Evolutionary conservation across 1,140 invertebrate genomes (phyloP).

Genomic region (Procambarus virginalis): DNA sequence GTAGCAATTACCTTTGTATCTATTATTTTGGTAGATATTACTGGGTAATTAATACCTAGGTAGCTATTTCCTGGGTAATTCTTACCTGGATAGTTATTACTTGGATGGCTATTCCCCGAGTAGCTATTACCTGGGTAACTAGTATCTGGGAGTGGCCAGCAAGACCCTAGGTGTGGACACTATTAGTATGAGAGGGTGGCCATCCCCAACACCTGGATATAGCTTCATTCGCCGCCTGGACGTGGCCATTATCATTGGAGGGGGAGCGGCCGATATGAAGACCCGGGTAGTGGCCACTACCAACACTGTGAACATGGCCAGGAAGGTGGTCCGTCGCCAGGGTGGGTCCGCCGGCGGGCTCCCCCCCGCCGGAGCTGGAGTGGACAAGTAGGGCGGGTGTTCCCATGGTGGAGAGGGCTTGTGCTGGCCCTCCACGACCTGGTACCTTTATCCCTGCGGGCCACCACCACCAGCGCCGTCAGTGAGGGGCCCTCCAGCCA

Average conservation of each 20-base stretch:
- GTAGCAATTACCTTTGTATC: no score
- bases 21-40: no score
- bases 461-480: constrained; percentile 25
- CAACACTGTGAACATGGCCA: constrained; percentile 10
- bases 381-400: constrained; percentile 10
- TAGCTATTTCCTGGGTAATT: no score
- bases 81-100: neutral
- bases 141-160: neutral
- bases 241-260: neutral
- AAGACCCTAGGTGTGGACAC: neutral
- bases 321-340: constrained; percentile 2
- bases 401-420: constrained; percentile 52
- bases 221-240: neutral
- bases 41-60: no score
- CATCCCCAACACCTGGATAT: neutral
- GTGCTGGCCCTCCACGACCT: constrained; percentile 11
- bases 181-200: no score
- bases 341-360: constrained; percentile 6
- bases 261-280: neutral
- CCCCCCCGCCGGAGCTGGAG: constrained; percentile 22
- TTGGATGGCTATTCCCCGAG: neutral
- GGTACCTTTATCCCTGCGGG: constrained; percentile 28
- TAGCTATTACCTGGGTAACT: neutral
- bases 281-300: neutral
- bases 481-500: constrained; percentile 31